Evolutionary conservation across 2,113 vertebrate species (phyloP), one percentile per base, ranked within the genome.

Genomic region (Zapus hudsonius): DNA sequence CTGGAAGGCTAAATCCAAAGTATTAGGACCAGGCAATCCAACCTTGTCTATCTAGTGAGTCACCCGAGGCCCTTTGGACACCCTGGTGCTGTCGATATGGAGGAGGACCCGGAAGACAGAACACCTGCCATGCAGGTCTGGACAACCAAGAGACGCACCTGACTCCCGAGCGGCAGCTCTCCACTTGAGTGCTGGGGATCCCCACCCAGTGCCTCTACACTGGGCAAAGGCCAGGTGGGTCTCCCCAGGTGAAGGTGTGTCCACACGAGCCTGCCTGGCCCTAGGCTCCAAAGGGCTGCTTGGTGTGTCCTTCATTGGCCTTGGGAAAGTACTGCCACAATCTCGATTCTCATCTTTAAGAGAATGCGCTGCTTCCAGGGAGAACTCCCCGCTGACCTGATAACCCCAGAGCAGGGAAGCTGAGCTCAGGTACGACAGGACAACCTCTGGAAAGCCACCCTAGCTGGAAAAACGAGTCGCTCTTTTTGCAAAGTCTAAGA

Each of bases 251-350:
- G 36, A 89, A 55, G 87, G 90, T 66, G 92, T 70, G 88, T 25
- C 47, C 22, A 13, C 8, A 0, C 27, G 3, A 23, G 23, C 61
- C 69, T 12, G 17, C 23, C 5, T 13, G 22, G 38, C 3, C 7
- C 47, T 42, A 59, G 36, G 36, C 73, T 91, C 89, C 91, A 86
- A 91, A 94, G 81, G 93, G 87, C 89, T 70, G 52, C 74, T 33
- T 3, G 81, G 76, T 20, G 83, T 38, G 72, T 9, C 93, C 27
- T 3, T 23, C 0, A 4, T 22, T 31, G 23, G 33, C 31, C 16
- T 1, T 0, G 16, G 64, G 12, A 38, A 33, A 64, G 63, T 17
- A 29, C 80, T 59, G 64, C 84, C 55, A 4, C 47, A 4, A 22
- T 38, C 13, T 44, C 29, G 29, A 52, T 23, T 42, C 19, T 25